phyloP scores from a whole-genome alignment of 2,888 invertebrate species.

The Drosophila dives region DNA sequence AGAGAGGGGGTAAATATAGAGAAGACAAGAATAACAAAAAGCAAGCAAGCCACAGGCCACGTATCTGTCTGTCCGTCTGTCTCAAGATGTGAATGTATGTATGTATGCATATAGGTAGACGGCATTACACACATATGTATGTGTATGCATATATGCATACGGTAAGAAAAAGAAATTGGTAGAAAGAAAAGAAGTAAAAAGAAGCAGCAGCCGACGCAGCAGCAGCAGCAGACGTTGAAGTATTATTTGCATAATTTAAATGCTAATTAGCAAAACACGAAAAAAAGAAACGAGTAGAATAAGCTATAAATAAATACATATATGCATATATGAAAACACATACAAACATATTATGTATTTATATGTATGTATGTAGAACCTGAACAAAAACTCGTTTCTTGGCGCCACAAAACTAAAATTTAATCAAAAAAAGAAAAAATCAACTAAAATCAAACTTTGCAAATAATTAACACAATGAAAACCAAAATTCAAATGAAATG shows the following conservation, averaged over 20 bases:
- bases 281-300: constrained; percentile 30
- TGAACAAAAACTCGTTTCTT: constrained; percentile 41
- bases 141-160: constrained; percentile 43
- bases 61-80: constrained; percentile 25
- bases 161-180: constrained; percentile 39
- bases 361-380: constrained; percentile 11
- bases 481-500: not conserved
- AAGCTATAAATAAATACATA: constrained; percentile 43
- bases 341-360: constrained; percentile 11
- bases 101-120: constrained; percentile 30
- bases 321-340: constrained; percentile 12
- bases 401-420: constrained; percentile 34
- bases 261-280: constrained; percentile 60
- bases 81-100: constrained; percentile 14
- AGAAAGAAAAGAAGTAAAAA: constrained; percentile 25
- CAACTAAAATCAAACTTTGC: constrained; percentile 1
- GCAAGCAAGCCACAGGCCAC: constrained; percentile 44
- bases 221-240: constrained; percentile 23
- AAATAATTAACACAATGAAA: constrained; percentile 9
- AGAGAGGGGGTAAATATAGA: constrained; percentile 10
- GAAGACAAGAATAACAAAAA: constrained; percentile 27
- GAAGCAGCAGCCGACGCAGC: constrained; percentile 6
- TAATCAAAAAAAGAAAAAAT: not conserved
- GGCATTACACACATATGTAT: constrained; percentile 20
- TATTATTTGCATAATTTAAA: constrained; percentile 78